A percentile compares a stretch with the other conserved stretches of the same genome.
Evolutionary conservation across 2,113 vertebrate species (phyloP).

Genomic region (Podiceps cristatus): DNA sequence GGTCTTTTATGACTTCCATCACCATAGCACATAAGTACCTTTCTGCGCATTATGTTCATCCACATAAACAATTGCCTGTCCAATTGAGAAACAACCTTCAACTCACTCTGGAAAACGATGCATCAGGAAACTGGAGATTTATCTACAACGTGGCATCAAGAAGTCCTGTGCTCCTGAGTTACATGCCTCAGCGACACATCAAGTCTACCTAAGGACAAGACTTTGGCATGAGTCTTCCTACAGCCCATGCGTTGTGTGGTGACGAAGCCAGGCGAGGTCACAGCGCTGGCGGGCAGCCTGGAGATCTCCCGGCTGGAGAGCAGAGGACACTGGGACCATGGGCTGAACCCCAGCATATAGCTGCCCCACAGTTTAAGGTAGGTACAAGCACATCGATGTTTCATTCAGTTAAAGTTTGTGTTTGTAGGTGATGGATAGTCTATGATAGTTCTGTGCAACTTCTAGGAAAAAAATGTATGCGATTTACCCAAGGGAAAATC

Average conservation of each 20-base stretch:
- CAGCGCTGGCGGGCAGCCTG: neutral
- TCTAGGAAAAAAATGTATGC: neutral
- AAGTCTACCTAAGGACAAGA: neutral
- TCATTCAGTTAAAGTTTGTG: neutral
- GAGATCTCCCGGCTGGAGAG: neutral
- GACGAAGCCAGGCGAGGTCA: neutral
- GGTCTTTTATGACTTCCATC: neutral
- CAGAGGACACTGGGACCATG: neutral
- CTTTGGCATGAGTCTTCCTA: neutral
- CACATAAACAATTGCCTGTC: neutral
- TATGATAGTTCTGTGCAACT: neutral
- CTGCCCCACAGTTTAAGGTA: neutral
- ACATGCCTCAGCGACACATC: neutral
- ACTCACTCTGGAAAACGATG: neutral
- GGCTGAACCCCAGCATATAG: neutral
- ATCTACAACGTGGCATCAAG: neutral
- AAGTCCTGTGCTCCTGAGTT: neutral
- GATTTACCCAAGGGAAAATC: neutral
- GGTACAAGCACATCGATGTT: rapidly evolving
- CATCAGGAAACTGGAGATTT: neutral
- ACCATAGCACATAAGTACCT: neutral
- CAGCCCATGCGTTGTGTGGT: rapidly evolving
- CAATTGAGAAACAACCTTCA: neutral
- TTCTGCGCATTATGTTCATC: neutral
- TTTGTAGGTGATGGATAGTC: neutral